phyloP scores from a whole-genome alignment of 2,797 vertebrate genomes.

The Pangasius sanitwongsei region DNA sequence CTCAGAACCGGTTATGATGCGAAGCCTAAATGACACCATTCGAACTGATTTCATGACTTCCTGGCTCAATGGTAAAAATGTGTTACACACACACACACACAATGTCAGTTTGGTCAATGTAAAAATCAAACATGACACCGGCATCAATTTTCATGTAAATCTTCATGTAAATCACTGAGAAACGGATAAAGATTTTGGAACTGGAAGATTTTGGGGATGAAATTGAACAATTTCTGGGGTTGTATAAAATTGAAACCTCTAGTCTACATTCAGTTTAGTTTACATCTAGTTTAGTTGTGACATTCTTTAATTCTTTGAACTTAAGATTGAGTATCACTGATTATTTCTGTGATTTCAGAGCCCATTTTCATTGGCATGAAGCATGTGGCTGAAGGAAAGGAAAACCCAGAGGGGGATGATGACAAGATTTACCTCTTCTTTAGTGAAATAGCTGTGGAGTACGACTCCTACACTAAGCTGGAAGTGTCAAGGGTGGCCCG shows the following conservation, averaged over 20 bases:
- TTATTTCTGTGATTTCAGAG: constrained; percentile 58
- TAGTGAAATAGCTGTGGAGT: constrained; percentile 81
- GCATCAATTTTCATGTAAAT: neutral
- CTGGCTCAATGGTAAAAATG: constrained; percentile 76
- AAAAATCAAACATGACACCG: neutral
- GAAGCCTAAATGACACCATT: constrained; percentile 66
- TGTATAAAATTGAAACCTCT: neutral
- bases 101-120: neutral
- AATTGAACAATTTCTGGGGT: neutral
- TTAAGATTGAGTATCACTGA: neutral
- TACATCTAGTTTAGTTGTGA: neutral
- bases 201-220: neutral
- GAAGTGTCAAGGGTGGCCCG: constrained; percentile 80
- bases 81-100: neutral
- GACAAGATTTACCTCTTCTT: constrained; percentile 88
- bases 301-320: neutral
- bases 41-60: constrained; percentile 76
- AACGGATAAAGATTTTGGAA: neutral
- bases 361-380: constrained; percentile 80
- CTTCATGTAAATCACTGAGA: neutral
- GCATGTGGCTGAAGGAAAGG: constrained; percentile 71
- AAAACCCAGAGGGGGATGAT: constrained; percentile 69
- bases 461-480: constrained; percentile 78
- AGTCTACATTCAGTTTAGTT: no score
- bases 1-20: constrained; percentile 73